phyloP scores from a whole-genome alignment of 2,888 invertebrate genomes.

The Eupithecia dodoneata region DNA sequence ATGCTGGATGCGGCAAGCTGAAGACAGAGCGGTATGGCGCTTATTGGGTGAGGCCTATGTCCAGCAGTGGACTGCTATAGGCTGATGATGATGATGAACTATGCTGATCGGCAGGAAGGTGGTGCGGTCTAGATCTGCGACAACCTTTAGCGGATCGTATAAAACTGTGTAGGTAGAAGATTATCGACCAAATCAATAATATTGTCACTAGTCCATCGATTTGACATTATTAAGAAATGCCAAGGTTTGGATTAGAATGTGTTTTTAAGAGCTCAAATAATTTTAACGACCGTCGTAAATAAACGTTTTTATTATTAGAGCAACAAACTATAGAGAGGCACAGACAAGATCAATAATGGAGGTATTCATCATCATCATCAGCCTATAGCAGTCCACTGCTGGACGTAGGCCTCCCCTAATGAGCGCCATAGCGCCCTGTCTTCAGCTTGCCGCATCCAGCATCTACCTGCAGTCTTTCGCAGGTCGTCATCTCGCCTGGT shows the following conservation, averaged over 20 bases:
- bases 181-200: neutral
- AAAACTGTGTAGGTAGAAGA: slow-evolving; percentile 2
- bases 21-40: too few relatives aligned
- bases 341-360: neutral
- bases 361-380: neutral
- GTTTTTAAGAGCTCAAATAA: slow-evolving; percentile 5
- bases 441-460: too few relatives aligned
- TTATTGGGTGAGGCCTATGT: too few relatives aligned
- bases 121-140: neutral
- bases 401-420: too few relatives aligned
- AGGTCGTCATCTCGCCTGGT: too few relatives aligned
- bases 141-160: neutral
- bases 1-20: too few relatives aligned
- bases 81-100: too few relatives aligned
- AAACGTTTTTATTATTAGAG: slow-evolving; percentile 2
- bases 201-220: neutral
- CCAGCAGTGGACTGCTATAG: too few relatives aligned
- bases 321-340: neutral
- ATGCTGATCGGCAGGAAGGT: neutral
- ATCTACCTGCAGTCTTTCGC: too few relatives aligned
- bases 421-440: too few relatives aligned
- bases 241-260: slow-evolving; percentile 18
- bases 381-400: too few relatives aligned
- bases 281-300: slow-evolving; percentile 1
- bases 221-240: slow-evolving; percentile 11